Base-by-base conservation (phyloP, 1,140 invertebrate genomes). In the Drosophila ananassae region DNA sequence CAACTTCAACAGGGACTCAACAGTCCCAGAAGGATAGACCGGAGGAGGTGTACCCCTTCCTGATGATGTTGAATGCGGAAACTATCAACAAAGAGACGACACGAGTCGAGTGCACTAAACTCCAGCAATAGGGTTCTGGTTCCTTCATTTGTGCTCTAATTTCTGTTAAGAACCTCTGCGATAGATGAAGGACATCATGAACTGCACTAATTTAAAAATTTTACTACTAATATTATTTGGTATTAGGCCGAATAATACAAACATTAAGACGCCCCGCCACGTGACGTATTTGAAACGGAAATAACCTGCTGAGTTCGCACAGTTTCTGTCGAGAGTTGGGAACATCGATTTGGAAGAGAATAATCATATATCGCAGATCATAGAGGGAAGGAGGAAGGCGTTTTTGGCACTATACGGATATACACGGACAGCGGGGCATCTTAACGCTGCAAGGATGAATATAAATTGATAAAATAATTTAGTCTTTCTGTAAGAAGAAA, bases 11-110 rank as follows among this genome's bases (percentile, higher is more conserved):
- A 17, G 17, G 17, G 7, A 47, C 57, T 10, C 46, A 30, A 21
- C 59, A 53, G 28, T 21, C 60, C 28, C 28, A 63, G 21, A 47
- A 53, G 46, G 9, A 3, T 6, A 17, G 47, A 22, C 28, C 51
- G 21, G 59, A 53, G 59, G 9, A 3, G 8, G 24, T 55, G 9
- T 37, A n/a, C 24, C 54, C 51, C 13, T 44, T 21, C n/a, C 22
- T 62, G 5, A 41, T n/a, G 17, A 8, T 22, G 24, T 28, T 66
- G 2, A 39, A 37, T 32, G 25, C 17, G n/a, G 34, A 53, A 37
- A 13, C n/a, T 24, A 39, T 47, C 9, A 34, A 10, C 32, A 30
- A 48, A 12, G 44, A 56, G 54, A 39, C 32, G 50, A 68, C 68
- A 51, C 41, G 56, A 6, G 13, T 37, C 34, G 6, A 32, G 8